Conservation (phyloP, 2,888 invertebrate species). For the Ectropis crepuscularia region DNA sequence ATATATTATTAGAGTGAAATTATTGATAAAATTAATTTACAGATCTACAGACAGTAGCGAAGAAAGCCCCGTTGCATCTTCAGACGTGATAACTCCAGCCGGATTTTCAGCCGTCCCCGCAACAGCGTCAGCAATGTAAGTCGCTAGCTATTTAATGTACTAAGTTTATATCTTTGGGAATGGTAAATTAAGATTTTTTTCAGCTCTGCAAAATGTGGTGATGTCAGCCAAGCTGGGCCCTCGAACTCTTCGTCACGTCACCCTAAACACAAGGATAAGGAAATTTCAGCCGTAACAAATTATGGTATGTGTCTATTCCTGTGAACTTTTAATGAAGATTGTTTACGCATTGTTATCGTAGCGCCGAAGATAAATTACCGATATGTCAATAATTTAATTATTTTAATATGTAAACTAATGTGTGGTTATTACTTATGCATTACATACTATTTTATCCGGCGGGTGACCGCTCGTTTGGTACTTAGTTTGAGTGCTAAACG, state of each 20-base stretch:
- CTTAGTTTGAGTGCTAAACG: too few species aligned
- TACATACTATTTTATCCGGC: too few species aligned
- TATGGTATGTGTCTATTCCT: background rate
- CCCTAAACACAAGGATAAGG: background rate
- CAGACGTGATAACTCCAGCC: too few species aligned
- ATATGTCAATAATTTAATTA: too few species aligned
- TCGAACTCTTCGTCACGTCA: slow-evolving; percentile 5
- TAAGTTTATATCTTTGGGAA: background rate
- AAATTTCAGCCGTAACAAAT: background rate
- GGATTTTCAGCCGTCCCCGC: background rate
- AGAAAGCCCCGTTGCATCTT: too few species aligned
- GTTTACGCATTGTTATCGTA: background rate
- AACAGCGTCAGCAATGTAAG: slow-evolving; percentile 1
- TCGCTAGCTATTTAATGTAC: background rate
- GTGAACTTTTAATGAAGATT: slow-evolving; percentile 2
- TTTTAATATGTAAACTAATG: too few species aligned
- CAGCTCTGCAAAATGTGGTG: background rate
- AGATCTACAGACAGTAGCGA: too few species aligned
- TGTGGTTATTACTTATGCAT: too few species aligned
- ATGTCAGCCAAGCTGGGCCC: slow-evolving; percentile 1
- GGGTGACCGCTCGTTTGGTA: too few species aligned
- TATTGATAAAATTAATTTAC: too few species aligned
- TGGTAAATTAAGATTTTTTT: background rate
- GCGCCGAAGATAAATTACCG: too few species aligned
- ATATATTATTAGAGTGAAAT: too few species aligned